Percentiles rank a stretch among this genome's conserved stretches.
Conservation (phyloP, 2,888 invertebrate species). For the Ceramica pisi region DNA sequence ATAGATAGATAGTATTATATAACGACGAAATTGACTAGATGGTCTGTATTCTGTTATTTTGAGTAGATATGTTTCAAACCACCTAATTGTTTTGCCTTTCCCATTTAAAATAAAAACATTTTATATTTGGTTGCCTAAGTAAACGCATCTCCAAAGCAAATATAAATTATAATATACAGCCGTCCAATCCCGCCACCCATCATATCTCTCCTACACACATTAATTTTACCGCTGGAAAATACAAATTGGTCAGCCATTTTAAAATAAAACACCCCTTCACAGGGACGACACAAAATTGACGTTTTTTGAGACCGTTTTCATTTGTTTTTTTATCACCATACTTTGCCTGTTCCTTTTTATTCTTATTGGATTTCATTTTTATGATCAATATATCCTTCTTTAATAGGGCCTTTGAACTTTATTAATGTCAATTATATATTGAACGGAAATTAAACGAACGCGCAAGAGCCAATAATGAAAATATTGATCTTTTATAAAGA, state of each 20-base stretch:
- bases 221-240: slow-evolving; percentile 73
- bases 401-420: slow-evolving; percentile 56
- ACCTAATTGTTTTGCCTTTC: slow-evolving; percentile 1
- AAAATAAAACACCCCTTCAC: slow-evolving; percentile 61
- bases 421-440: slow-evolving; percentile 49
- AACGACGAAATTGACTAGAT: too few species aligned
- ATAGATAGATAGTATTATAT: too few species aligned
- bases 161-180: slow-evolving; percentile 38
- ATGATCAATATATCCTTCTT: slow-evolving; percentile 61
- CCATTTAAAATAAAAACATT: slow-evolving; percentile 24
- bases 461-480: slow-evolving; percentile 10
- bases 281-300: slow-evolving; percentile 69
- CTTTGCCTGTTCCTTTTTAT: slow-evolving; percentile 71
- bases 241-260: slow-evolving; percentile 73
- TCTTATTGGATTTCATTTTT: slow-evolving; percentile 75
- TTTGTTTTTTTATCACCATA: slow-evolving; percentile 76
- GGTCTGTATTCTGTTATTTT: too few species aligned
- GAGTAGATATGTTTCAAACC: too few species aligned
- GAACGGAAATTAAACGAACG: slow-evolving; percentile 41
- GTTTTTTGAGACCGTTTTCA: slow-evolving; percentile 75
- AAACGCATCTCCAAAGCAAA: slow-evolving; percentile 31
- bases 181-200: slow-evolving; percentile 41
- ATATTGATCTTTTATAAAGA: not conserved
- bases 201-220: slow-evolving; percentile 64
- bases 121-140: slow-evolving; percentile 13